A percentile compares a stretch with the other conserved stretches of the same genome.
These are phyloP conservation scores for Helicolenus hilgendorfi DNA, from an alignment of 2,797 vertebrate species.

Conservation along the genomic window DNA sequence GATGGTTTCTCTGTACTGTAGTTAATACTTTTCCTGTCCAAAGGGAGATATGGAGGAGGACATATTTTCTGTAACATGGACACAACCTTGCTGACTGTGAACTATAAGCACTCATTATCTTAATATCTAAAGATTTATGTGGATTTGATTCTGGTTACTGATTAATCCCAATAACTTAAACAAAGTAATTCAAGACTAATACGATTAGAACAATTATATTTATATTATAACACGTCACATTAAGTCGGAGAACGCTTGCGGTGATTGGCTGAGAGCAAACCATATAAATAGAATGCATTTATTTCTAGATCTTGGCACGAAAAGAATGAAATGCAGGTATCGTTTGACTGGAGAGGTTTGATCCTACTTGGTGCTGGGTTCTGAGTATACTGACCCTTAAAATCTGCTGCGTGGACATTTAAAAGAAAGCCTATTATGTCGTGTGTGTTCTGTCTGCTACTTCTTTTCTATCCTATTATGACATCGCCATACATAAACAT, in stretches of 20 bases:
- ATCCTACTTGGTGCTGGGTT: neutral
- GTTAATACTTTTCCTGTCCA: constrained; percentile 7
- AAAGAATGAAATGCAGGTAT: no score
- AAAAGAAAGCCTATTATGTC: neutral
- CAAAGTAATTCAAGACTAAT: neutral
- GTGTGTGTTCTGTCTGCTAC: neutral
- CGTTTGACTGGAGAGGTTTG: neutral
- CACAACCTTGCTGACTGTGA: constrained; percentile 5
- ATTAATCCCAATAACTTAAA: neutral
- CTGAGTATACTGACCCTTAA: neutral
- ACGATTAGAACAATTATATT: neutral
- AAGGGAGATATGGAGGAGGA: neutral
- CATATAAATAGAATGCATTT: no score
- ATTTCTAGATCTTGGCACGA: no score
- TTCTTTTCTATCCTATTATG: neutral
- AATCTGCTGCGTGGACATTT: neutral
- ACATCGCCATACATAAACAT: constrained; percentile 25
- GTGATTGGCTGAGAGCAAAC: no score
- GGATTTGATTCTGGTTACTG: neutral
- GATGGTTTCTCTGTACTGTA: constrained; percentile 1
- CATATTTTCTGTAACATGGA: neutral
- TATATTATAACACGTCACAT: neutral
- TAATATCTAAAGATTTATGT: neutral
- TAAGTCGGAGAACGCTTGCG: no score
- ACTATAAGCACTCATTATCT: neutral